Conservation (phyloP, 2,888 invertebrate species). For the Poecilus cupreus region DNA sequence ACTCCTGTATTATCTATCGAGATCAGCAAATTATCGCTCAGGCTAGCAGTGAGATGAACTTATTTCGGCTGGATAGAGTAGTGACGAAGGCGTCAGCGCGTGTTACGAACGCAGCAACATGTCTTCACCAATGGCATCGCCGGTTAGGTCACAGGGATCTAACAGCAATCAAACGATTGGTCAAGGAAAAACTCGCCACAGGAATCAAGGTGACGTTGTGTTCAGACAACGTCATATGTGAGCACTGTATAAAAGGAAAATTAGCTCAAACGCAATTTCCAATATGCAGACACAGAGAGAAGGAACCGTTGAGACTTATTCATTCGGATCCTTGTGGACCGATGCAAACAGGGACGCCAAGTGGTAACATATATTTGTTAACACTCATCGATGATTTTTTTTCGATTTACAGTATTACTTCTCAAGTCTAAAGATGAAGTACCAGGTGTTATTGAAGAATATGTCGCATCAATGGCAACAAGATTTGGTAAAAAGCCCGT, state of each 20-base stretch:
- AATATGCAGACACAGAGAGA: constrained; percentile 56
- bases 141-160: neutral
- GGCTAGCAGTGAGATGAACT: neutral
- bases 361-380: constrained; percentile 64
- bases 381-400: constrained; percentile 68
- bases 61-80: neutral
- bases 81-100: neutral
- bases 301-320: constrained; percentile 61
- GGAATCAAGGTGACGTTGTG: neutral
- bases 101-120: too few relatives aligned
- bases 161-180: neutral
- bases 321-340: constrained; percentile 66
- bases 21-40: too few relatives aligned
- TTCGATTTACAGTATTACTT: too few relatives aligned
- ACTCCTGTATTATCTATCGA: neutral
- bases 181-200: constrained; percentile 4
- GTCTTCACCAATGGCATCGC: neutral
- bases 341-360: constrained; percentile 64
- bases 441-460: too few relatives aligned
- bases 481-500: neutral
- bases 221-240: constrained; percentile 51
- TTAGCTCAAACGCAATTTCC: constrained; percentile 63
- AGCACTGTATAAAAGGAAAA: constrained; percentile 64
- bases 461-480: neutral
- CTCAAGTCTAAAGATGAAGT: too few relatives aligned